These are phyloP conservation scores for Lethenteron camtschaticum DNA, from an alignment of 2,113 vertebrate species.

Conservation along the genomic window DNA sequence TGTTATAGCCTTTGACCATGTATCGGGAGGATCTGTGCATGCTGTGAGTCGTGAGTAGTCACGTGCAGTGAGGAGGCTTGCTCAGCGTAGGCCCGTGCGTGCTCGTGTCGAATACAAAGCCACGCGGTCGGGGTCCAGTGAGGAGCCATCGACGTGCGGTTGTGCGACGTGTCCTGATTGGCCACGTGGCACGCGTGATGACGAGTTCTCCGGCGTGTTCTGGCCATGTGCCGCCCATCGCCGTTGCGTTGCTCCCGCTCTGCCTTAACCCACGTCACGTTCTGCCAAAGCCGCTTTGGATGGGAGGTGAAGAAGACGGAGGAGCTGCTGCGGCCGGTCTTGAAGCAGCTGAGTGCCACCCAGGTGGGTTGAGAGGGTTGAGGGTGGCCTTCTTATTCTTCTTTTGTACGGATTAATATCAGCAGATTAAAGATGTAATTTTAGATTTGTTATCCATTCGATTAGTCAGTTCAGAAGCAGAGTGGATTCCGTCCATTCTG, in stretches of 20 bases:
- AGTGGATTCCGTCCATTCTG: too few relatives aligned
- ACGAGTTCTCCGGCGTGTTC: background rate
- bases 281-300: conserved; percentile 68
- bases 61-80: too few relatives aligned
- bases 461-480: too few relatives aligned
- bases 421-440: too few relatives aligned
- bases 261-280: conserved; percentile 30
- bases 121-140: background rate
- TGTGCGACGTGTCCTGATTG: background rate
- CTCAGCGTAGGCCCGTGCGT: background rate
- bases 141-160: background rate
- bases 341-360: conserved; percentile 57
- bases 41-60: too few relatives aligned
- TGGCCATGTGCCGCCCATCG: background rate
- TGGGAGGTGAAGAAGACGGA: conserved; percentile 56
- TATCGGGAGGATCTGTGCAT: too few relatives aligned
- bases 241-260: conserved; percentile 15
- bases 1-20: too few relatives aligned
- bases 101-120: background rate
- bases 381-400: too few relatives aligned
- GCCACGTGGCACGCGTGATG: background rate
- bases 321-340: conserved; percentile 50
- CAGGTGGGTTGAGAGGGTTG: conserved; percentile 31
- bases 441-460: too few relatives aligned
- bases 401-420: too few relatives aligned